phyloP scores from a whole-genome alignment of 1,140 invertebrate species.

The Penaeus chinensis region DNA sequence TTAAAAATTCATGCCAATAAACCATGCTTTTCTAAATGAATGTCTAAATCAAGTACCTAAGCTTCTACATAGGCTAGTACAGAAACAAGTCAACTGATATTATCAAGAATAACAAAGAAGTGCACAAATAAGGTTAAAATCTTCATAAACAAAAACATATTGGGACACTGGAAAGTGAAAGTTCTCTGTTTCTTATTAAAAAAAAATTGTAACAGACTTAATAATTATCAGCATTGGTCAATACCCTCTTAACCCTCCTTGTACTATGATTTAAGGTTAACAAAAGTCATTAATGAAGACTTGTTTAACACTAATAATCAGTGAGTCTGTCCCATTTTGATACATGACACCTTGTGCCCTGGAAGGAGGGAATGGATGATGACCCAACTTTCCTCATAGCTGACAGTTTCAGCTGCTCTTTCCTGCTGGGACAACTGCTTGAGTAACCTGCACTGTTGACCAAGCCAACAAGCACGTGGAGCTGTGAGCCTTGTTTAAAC shows the following conservation, averaged over 20 bases:
- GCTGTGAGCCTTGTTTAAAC: neutral
- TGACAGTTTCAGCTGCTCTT: slow-evolving; percentile 30
- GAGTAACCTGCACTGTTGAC: too few relatives aligned
- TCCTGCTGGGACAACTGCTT: neutral
- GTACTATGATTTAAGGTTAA: slow-evolving; percentile 16
- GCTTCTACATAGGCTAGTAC: slow-evolving; percentile 41
- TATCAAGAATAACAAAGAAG: slow-evolving; percentile 40
- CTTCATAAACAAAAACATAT: slow-evolving; percentile 32
- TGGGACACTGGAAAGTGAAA: slow-evolving; percentile 34
- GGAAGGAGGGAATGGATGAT: slow-evolving; percentile 58
- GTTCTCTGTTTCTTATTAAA: slow-evolving; percentile 26
- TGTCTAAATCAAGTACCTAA: slow-evolving; percentile 34
- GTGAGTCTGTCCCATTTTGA: slow-evolving; percentile 32
- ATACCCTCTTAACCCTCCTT: neutral
- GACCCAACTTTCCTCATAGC: slow-evolving; percentile 39
- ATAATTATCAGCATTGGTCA: slow-evolving; percentile 17
- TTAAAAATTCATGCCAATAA: neutral
- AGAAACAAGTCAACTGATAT: slow-evolving; percentile 41
- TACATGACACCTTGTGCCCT: slow-evolving; percentile 52
- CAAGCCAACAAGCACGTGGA: neutral
- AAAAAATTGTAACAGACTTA: slow-evolving; percentile 1
- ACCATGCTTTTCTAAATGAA: slow-evolving; percentile 13
- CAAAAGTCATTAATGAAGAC: slow-evolving; percentile 27
- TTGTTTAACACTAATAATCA: slow-evolving; percentile 29
- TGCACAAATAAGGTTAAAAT: slow-evolving; percentile 50